A percentile compares a stretch with the other conserved stretches of the same genome.
These are phyloP conservation scores for Parus major DNA, from an alignment of 2,113 vertebrate genomes.

Conservation along the genomic window DNA sequence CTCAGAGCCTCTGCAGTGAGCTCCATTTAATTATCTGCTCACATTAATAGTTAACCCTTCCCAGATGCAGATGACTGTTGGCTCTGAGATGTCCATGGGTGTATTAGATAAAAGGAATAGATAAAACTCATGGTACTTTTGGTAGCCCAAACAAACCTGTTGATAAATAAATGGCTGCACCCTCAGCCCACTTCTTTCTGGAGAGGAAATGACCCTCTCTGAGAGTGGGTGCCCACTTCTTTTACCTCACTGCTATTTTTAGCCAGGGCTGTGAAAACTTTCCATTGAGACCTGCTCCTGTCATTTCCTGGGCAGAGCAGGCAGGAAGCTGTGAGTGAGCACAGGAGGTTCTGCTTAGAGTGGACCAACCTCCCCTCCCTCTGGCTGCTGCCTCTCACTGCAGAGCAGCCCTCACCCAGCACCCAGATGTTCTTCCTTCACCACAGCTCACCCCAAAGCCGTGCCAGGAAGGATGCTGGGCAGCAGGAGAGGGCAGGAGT, in stretches of 20 bases:
- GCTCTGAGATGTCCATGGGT: not conserved
- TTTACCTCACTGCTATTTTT: constrained; percentile 82
- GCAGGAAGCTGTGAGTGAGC: constrained; percentile 76
- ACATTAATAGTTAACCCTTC: not conserved
- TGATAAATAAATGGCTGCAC: constrained; percentile 9
- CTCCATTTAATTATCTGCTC: not conserved
- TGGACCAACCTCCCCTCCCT: constrained; percentile 54
- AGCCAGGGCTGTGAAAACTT: constrained; percentile 79
- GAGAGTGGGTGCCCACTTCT: constrained; percentile 33
- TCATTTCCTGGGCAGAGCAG: constrained; percentile 76
- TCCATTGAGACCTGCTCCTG: constrained; percentile 79
- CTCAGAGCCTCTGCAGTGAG: not conserved
- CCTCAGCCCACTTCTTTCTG: constrained; percentile 14
- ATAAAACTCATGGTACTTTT: not conserved
- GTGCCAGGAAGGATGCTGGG: not conserved
- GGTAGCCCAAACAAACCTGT: not conserved
- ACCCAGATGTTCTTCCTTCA: accelerated
- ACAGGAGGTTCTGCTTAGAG: not conserved
- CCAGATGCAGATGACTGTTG: not conserved
- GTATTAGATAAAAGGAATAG: not conserved
- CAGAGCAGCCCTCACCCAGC: not conserved
- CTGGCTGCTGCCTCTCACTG: constrained; percentile 21
- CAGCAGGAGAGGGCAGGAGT: not conserved
- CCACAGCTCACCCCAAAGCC: not conserved
- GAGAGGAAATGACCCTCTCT: constrained; percentile 52